A percentile compares a stretch with the other conserved stretches of the same genome.
Evolutionary conservation across 2,113 vertebrate species (phyloP).

Genomic region (Plestiodon gilberti): DNA sequence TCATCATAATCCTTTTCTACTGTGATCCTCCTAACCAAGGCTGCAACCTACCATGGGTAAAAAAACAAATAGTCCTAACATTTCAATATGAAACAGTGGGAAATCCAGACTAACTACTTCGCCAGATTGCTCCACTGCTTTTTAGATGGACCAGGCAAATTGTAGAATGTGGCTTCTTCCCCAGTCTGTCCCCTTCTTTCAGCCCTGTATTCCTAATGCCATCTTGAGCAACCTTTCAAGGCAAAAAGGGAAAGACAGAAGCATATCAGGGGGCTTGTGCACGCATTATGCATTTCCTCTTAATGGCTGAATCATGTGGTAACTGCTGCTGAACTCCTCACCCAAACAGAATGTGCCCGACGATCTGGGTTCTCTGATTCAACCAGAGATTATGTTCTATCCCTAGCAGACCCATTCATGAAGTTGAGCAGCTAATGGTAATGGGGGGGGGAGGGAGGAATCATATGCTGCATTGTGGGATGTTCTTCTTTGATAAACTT

Average conservation of each 20-base stretch:
- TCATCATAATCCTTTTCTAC: neutral
- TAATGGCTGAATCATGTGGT: neutral
- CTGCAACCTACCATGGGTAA: neutral
- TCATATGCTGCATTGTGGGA: neutral
- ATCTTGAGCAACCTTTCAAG: neutral
- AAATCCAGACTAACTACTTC: neutral
- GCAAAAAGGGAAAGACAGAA: neutral
- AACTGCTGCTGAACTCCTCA: neutral
- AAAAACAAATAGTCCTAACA: neutral
- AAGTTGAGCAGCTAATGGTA: neutral
- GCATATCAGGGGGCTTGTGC: neutral
- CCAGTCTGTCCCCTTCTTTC: neutral
- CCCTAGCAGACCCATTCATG: neutral
- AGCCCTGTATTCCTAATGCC: neutral
- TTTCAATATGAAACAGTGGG: slow-evolving; percentile 11
- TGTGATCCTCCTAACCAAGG: slow-evolving; percentile 17
- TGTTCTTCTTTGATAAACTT: neutral
- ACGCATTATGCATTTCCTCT: neutral
- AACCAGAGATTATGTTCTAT: neutral
- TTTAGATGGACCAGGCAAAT: neutral
- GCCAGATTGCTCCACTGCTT: slow-evolving; percentile 4
- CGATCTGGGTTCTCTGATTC: neutral
- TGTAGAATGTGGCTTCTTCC: no score
- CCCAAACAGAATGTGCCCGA: neutral
- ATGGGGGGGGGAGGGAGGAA: no score